These are phyloP conservation scores for Sanderia malayensis DNA, from an alignment of 30 jellyfish, hydroid and myxozoan genomes.

Conservation along the genomic window DNA sequence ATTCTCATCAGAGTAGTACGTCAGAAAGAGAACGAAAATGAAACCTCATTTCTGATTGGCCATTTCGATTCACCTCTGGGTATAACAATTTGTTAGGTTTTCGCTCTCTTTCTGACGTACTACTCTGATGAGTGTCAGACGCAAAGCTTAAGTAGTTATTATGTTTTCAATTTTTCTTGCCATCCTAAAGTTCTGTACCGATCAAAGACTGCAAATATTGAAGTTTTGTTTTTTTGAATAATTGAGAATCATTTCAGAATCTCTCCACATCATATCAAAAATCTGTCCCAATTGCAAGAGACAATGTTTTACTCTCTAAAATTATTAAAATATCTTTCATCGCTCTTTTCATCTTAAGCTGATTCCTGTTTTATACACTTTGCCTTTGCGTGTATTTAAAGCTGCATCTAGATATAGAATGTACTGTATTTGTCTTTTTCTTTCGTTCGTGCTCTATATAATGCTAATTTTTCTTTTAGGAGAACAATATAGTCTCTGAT, in stretches of 20 bases:
- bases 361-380: neutral
- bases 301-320: neutral
- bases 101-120: slow-evolving; percentile 4
- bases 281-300: neutral
- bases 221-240: neutral
- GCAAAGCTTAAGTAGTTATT: slow-evolving; percentile 1
- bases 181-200: slow-evolving; percentile 3
- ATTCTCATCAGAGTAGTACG: no score
- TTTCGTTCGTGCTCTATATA: neutral
- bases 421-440: neutral
- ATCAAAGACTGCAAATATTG: neutral
- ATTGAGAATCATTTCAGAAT: neutral
- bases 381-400: neutral
- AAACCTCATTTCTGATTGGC: slow-evolving; percentile 1
- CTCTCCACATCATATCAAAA: neutral
- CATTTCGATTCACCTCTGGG: neutral
- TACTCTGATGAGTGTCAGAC: slow-evolving; percentile 4
- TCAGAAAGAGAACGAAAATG: neutral
- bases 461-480: slow-evolving; percentile 1
- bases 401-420: slow-evolving; percentile 2
- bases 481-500: slow-evolving; percentile 1
- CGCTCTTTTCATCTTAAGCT: slow-evolving; percentile 1
- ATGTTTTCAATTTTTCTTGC: neutral
- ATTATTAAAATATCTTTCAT: neutral
- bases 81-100: neutral